These are phyloP conservation scores for Anomalospiza imberbis DNA, from an alignment of 2,797 vertebrate genomes.

Conservation along the genomic window DNA sequence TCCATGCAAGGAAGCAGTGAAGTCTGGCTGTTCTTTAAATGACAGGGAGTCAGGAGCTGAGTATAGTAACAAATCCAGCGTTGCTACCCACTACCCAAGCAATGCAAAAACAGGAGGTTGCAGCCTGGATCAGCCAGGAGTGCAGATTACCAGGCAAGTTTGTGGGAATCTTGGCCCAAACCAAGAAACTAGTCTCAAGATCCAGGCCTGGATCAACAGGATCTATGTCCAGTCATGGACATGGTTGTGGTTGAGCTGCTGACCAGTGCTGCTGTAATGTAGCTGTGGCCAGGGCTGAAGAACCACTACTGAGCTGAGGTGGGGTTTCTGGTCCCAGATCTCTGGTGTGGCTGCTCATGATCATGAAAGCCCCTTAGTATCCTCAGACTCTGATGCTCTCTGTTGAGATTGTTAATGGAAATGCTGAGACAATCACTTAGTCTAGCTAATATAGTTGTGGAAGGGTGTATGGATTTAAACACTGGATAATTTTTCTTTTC, in stretches of 20 bases:
- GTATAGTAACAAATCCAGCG: neutral
- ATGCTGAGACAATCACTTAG: neutral
- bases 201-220: neutral
- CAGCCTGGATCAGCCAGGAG: neutral
- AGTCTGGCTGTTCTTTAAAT: neutral
- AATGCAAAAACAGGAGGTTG: neutral
- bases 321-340: too few species aligned
- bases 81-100: rapidly evolving
- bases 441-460: neutral
- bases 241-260: neutral
- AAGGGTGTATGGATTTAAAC: neutral
- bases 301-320: neutral
- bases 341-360: neutral
- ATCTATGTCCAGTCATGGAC: neutral
- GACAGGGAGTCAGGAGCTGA: neutral
- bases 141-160: neutral
- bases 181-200: neutral
- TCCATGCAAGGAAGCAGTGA: neutral
- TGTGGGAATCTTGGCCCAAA: neutral
- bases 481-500: neutral
- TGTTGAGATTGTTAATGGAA: neutral
- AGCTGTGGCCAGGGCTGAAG: neutral
- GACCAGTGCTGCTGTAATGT: neutral
- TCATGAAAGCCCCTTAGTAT: neutral
- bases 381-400: neutral